Evolutionary conservation across 2,888 invertebrate genomes (phyloP).

Genomic region (Allophyes oxyacanthae): DNA sequence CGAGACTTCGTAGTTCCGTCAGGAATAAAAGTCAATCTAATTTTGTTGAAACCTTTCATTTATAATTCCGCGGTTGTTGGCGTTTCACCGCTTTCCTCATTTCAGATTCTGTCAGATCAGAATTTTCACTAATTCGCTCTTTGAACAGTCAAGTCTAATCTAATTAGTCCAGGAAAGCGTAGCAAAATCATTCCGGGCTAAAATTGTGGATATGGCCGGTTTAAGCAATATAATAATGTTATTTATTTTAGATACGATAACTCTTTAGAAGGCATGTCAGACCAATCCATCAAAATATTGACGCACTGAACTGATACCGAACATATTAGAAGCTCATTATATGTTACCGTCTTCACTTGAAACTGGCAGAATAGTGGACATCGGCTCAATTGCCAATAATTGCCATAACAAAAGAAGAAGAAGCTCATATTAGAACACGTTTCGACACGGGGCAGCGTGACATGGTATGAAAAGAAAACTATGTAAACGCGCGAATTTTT

Average conservation of each 20-base stretch:
- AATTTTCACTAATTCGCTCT: constrained; percentile 13
- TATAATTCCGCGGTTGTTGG: constrained; percentile 50
- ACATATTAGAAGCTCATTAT: no score
- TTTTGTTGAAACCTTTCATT: constrained; percentile 33
- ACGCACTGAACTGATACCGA: constrained; percentile 32
- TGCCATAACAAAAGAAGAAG: no score
- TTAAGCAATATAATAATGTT: constrained; percentile 17
- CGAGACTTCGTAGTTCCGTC: constrained; percentile 1
- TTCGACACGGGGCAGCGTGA: no score
- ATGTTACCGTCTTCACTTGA: no score
- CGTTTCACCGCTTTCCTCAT: constrained; percentile 51
- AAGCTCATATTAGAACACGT: constrained; percentile 9
- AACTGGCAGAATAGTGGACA: no score
- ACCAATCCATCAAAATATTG: constrained; percentile 56
- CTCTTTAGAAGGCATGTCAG: constrained; percentile 28
- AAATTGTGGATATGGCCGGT: constrained; percentile 15
- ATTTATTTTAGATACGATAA: constrained; percentile 26
- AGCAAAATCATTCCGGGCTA: constrained; percentile 9
- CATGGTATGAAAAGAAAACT: no score
- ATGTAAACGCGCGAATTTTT: no score
- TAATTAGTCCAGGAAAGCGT: constrained; percentile 38
- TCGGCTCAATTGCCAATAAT: no score
- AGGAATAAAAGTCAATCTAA: constrained; percentile 21
- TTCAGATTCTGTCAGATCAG: constrained; percentile 15
- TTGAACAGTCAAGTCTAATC: constrained; percentile 22